A percentile compares a stretch with the other conserved stretches of the same genome.
Conservation (phyloP, 1,140 invertebrate genomes). For the Caenorhabditis tropicalis region DNA sequence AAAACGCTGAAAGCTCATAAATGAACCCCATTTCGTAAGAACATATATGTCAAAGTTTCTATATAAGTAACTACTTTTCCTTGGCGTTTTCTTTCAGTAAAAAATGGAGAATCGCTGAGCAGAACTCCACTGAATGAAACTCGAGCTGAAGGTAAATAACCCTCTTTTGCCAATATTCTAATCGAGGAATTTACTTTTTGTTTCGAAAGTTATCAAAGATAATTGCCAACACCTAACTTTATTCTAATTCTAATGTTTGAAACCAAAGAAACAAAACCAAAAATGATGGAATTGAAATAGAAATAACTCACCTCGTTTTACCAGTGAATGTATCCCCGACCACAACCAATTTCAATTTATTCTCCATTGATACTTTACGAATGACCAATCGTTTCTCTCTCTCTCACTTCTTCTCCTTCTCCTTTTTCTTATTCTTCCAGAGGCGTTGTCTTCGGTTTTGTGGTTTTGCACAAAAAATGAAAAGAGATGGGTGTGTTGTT, state of each 20-base stretch:
- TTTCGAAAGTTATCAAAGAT: too few species aligned
- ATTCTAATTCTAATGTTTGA: neutral
- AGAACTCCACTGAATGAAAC: neutral
- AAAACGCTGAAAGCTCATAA: too few species aligned
- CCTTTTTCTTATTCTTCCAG: conserved; percentile 10
- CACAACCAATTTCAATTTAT: conserved; percentile 59
- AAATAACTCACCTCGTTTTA: conserved; percentile 56
- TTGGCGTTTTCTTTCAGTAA: too few species aligned
- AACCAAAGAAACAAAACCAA: neutral
- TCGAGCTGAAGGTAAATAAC: neutral
- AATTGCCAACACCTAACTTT: too few species aligned
- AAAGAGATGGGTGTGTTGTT: neutral
- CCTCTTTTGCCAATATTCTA: too few species aligned
- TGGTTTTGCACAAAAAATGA: conserved; percentile 17
- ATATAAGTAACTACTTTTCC: too few species aligned
- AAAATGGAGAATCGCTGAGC: neutral
- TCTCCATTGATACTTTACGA: conserved; percentile 53
- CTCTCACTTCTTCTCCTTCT: neutral
- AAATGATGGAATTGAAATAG: neutral
- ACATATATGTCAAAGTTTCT: too few species aligned
- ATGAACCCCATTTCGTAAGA: too few species aligned
- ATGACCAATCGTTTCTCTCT: neutral
- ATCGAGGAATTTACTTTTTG: too few species aligned
- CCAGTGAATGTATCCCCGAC: conserved; percentile 59
- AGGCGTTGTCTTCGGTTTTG: conserved; percentile 11